Evolutionary conservation across 2,113 vertebrate species (phyloP).

Genomic region (Psophia crepitans): DNA sequence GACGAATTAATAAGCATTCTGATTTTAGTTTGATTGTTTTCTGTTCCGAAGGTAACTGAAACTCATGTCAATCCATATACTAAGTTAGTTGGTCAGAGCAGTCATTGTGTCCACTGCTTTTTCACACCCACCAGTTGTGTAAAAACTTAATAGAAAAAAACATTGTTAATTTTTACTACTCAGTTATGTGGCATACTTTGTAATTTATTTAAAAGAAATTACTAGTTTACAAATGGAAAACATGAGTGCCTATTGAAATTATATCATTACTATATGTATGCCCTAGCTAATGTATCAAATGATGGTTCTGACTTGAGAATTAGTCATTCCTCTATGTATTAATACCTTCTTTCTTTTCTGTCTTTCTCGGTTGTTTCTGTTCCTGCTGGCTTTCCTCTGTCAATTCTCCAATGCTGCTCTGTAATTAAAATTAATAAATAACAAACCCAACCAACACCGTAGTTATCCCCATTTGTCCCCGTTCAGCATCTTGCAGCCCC

Average conservation of each 20-base stretch:
- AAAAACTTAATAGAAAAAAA: background rate
- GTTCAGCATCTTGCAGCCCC: conserved; percentile 98
- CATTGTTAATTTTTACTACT: background rate
- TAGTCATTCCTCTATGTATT: conserved; percentile 67
- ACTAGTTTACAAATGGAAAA: background rate
- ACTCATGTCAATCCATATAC: background rate
- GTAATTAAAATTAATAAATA: conserved; percentile 46
- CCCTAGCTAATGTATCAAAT: conserved; percentile 17
- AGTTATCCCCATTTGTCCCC: conserved; percentile 99
- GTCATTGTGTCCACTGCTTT: background rate
- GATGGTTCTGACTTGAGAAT: conserved; percentile 64
- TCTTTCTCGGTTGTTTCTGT: conserved; percentile 68
- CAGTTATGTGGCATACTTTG: background rate
- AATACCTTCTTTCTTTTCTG: conserved; percentile 77
- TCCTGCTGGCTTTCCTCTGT: conserved; percentile 73
- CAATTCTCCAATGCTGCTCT: conserved; percentile 71
- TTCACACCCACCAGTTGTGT: conserved; percentile 60
- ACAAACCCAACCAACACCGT: conserved; percentile 71
- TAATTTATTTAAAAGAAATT: background rate
- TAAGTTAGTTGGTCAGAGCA: background rate
- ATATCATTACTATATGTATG: background rate
- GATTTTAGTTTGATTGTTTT: background rate
- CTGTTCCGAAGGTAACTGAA: background rate
- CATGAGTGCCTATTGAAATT: background rate
- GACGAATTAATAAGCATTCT: background rate